Evolutionary conservation across 2,113 vertebrate genomes (phyloP).

Genomic region (Triplophysa siluroides): DNA sequence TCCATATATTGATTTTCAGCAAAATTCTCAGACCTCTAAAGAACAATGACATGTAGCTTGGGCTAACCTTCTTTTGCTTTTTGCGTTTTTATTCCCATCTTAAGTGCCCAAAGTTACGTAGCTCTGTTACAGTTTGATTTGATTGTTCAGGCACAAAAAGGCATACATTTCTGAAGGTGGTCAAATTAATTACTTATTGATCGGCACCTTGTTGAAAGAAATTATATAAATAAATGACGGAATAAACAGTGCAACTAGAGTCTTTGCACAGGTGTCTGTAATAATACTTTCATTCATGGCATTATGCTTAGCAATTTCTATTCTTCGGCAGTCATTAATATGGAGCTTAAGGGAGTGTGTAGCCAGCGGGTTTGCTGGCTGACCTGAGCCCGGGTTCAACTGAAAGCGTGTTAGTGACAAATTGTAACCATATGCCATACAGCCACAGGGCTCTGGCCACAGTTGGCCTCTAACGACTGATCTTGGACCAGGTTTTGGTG

Average conservation of each 20-base stretch:
- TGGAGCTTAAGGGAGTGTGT: conserved; percentile 49
- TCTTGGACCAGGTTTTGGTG: conserved; percentile 38
- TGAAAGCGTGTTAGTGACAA: conserved; percentile 48
- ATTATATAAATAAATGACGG: conserved; percentile 71
- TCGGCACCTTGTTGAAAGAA: conserved; percentile 67
- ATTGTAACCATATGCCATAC: conserved; percentile 42
- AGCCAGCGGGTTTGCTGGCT: conserved; percentile 48
- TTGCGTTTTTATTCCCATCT: neutral
- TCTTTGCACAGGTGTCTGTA: conserved; percentile 62
- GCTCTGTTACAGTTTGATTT: conserved; percentile 57
- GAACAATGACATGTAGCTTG: neutral
- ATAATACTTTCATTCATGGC: conserved; percentile 63
- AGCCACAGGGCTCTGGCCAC: conserved; percentile 39
- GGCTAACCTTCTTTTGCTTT: conserved; percentile 11
- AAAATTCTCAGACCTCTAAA: neutral
- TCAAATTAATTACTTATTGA: conserved; percentile 80
- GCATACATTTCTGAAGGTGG: conserved; percentile 61
- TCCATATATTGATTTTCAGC: too few relatives aligned
- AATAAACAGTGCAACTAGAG: conserved; percentile 57
- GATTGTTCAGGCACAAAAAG: conserved; percentile 58
- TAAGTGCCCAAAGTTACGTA: conserved; percentile 48
- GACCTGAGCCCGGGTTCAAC: conserved; percentile 53
- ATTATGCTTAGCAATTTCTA: conserved; percentile 68
- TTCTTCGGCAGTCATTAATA: conserved; percentile 68
- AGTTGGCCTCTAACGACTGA: conserved; percentile 23